A percentile compares a stretch with the other conserved stretches of the same genome.
Evolutionary conservation across 1,140 invertebrate species (phyloP).

Genomic region (Tenebrio molitor): DNA sequence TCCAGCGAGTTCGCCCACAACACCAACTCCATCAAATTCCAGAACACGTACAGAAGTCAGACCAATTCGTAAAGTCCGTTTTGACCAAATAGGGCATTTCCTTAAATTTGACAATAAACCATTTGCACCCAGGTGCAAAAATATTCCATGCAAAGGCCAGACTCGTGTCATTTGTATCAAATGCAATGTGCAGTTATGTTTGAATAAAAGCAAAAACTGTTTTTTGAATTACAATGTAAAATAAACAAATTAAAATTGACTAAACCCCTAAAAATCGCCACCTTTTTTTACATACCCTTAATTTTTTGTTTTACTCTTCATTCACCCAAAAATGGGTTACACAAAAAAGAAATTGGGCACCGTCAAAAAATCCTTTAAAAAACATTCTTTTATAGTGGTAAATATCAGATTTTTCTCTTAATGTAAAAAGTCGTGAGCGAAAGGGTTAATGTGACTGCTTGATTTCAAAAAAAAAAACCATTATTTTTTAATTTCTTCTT

Average conservation of each 20-base stretch:
- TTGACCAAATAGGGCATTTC: conserved; percentile 38
- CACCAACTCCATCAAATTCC: too few species aligned
- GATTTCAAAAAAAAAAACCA: too few species aligned
- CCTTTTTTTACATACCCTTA: not conserved
- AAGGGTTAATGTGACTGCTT: not conserved
- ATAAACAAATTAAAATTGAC: not conserved
- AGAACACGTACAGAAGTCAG: conserved; percentile 16
- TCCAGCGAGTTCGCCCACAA: not conserved
- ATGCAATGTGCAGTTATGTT: not conserved
- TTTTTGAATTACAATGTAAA: not conserved
- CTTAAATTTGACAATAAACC: conserved; percentile 15
- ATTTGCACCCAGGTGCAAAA: conserved; percentile 42
- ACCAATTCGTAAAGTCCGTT: conserved; percentile 33
- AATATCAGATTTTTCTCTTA: not conserved
- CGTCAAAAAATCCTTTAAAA: not conserved
- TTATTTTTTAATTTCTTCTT: too few species aligned
- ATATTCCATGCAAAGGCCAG: conserved; percentile 37
- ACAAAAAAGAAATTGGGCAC: not conserved
- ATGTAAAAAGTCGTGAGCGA: not conserved
- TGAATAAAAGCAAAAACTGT: not conserved
- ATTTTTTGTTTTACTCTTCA: not conserved
- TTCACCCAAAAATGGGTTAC: not conserved
- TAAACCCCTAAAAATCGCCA: not conserved
- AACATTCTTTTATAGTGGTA: not conserved
- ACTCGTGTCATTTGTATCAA: conserved; percentile 3